Base-by-base conservation (phyloP, 2,113 vertebrate species). In the Tenrec ecaudatus region DNA sequence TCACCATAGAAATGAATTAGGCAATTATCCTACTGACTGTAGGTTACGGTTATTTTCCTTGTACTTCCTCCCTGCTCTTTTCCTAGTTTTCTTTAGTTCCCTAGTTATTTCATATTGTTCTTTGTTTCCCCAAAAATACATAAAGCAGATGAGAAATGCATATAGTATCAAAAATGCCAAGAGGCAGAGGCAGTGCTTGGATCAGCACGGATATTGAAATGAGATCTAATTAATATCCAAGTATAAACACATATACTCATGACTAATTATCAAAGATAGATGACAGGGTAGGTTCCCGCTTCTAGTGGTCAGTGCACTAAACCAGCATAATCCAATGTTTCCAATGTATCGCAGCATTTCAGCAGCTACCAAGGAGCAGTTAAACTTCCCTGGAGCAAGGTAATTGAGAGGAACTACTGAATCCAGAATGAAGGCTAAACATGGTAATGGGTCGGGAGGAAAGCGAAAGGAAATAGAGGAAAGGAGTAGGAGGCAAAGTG, bases 311-410 rank as follows among this genome's bases (percentile, higher is more conserved):
- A 85, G 82, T 58, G 62, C 73, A 76, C 60, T 23, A 64, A 87
- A 66, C 19, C 40, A 29, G 3, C 27, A 60, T 38, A 91, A 76
- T 36, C 86, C 47, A 82, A 69, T 57, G 27, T 29, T 69, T 78
- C 9, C 25, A 79, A 92, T 88, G 43, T 64, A 64, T 14, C 69
- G 31, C 15, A 94, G 58, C 17, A 88, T 77, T 82, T 92, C 60
- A 78, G 58, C 38, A 77, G 11, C 10, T 84, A 33, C 27, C 68
- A n/a, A 84, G 71, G 60, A 92, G 66, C 53, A 83, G 19, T 36
- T 77, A 16, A 47, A 29, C 23, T 93, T 83, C 60, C 57, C n/a
- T n/a, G n/a, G n/a, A n/a, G n/a, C n/a, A n/a, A n/a, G n/a, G n/a
- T n/a, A n/a, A n/a, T n/a, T n/a, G n/a, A n/a, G n/a, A n/a, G n/a